Base-by-base conservation (phyloP, 2,113 vertebrate species). In the Eurystomus gularis region DNA sequence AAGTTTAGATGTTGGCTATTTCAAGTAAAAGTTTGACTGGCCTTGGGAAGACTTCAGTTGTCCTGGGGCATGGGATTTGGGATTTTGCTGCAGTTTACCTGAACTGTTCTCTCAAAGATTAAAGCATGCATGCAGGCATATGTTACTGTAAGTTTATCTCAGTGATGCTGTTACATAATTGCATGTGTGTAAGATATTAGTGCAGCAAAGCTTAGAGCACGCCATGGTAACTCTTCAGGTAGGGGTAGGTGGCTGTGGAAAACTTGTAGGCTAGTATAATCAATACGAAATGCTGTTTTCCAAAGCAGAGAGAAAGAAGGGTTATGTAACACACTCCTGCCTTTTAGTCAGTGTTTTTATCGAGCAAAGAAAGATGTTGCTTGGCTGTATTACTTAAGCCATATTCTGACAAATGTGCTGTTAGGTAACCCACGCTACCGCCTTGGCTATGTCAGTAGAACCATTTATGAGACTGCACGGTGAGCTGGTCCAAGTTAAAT, bases 271-370 rank as follows among this genome's bases (percentile, higher is more conserved):
- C 71, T 75, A 33, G 64, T 77, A 69, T 33, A 85, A 78, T 86
- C 79, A 31, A 61, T 48, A 44, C 2, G 1, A 71, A 92, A 83
- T 39, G 62, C 77, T 73, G 39, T 77, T 86, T 94, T 44, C 80
- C 20, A 12, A 69, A 71, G 90, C 7, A 9, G 64, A 73, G 82
- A 57, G 76, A 83, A 69, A 46, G 78, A 15, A 58, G 51, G 33
- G 39, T 94, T 96, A 93, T 64, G 35, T 81, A 94, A 96, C 33
- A 25, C 54, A 21, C 73, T 86, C 57, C 91, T 94, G 95, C 79
- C 65, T 5, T 96, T 57, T 89, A 87, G 61, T 91, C 89, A 95
- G 81, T 93, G 10, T 18, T 5, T 79, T 40, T 7, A 33, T 60
- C 44, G 72, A 6, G n/a, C 48, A 42, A 21, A 23, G 35, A 23